Percentiles rank a stretch among this genome's conserved stretches.
These are phyloP conservation scores for Dendrolimus punctatus DNA, from an alignment of 1,140 invertebrate genomes.

Conservation along the genomic window DNA sequence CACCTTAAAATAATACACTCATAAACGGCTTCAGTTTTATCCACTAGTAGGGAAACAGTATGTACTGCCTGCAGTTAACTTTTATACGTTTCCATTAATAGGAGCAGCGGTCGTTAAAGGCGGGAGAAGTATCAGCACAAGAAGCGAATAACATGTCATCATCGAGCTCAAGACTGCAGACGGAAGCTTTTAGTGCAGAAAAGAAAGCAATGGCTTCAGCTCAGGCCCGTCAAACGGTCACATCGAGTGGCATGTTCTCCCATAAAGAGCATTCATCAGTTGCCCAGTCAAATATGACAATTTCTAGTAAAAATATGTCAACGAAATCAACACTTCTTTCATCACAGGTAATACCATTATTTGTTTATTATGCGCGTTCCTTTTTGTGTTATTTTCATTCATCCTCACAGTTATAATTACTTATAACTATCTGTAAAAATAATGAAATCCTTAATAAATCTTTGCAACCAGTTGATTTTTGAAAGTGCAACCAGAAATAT, in stretches of 20 bases:
- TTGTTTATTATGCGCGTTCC: conserved; percentile 3
- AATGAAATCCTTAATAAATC: too few relatives aligned
- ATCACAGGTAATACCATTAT: conserved; percentile 46
- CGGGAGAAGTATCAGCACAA: conserved; percentile 87
- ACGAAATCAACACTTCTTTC: conserved; percentile 79
- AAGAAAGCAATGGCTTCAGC: conserved; percentile 88
- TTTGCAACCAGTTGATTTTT: too few relatives aligned
- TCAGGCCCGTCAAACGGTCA: conserved; percentile 87
- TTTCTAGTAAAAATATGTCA: conserved; percentile 81
- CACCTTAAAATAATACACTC: not conserved
- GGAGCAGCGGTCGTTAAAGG: conserved; percentile 86
- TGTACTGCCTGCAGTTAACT: too few relatives aligned
- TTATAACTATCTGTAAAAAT: too few relatives aligned
- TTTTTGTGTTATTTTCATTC: not conserved
- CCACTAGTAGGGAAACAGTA: too few relatives aligned
- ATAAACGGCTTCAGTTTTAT: too few relatives aligned
- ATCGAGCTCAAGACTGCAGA: conserved; percentile 85
- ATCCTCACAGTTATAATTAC: not conserved
- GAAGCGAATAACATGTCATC: conserved; percentile 86
- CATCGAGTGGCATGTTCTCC: conserved; percentile 83
- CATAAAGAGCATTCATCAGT: conserved; percentile 83
- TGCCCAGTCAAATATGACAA: conserved; percentile 84
- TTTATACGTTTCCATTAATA: conserved; percentile 48
- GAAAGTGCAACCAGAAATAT: too few relatives aligned
- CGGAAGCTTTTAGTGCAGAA: conserved; percentile 88